Base-by-base conservation (phyloP, 2,888 invertebrate genomes). In the Augiades crinisus region DNA sequence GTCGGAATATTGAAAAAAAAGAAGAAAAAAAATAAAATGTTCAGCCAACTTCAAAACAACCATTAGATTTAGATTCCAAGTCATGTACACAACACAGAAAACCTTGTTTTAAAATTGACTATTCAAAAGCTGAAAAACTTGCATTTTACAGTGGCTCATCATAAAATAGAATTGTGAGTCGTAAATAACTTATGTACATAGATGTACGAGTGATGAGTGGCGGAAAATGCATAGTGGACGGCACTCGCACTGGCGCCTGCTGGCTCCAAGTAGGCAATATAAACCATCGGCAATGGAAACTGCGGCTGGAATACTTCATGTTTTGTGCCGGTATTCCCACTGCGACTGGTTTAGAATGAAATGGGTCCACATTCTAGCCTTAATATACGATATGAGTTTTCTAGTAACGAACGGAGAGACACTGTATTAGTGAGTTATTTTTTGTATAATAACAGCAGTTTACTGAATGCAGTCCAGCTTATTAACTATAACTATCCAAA, bases 311-410 rank as follows among this genome's bases (percentile, higher is more conserved):
- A 45, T 45, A 34, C 7, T 16, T 16, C 12, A 16, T 46, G 36
- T 46, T 46, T 46, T 46, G 22, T 19, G 16, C 14, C 10, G 22
- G 22, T 34, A 19, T 31, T 44, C 19, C 44, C 19, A 21, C 33
- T n/a, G 5, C 21, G 24, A 12, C 46, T 22, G 22, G 19, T 30
- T 31, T 16, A 16, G 14, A n/a, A 14, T 34, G 24, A 34, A 45
- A 46, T 46, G 8, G 46, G 16, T 17, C 46, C 31, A 40, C 40
- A 40, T 40, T 31, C 38, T 38, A 38, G 13, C 47, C 34, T 27
- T 19, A 33, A 37, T 37, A 46, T 37, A n/a, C 30, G 10, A 1
- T 13, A 22, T 7, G 10, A 24, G 36, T 37, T 24, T 46, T 27
- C 27, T 19, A 44, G 37, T 37, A 12, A 16, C 7, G 14, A 24